Base-by-base conservation (phyloP, 2,113 vertebrate species). In the Zootoca vivipara region DNA sequence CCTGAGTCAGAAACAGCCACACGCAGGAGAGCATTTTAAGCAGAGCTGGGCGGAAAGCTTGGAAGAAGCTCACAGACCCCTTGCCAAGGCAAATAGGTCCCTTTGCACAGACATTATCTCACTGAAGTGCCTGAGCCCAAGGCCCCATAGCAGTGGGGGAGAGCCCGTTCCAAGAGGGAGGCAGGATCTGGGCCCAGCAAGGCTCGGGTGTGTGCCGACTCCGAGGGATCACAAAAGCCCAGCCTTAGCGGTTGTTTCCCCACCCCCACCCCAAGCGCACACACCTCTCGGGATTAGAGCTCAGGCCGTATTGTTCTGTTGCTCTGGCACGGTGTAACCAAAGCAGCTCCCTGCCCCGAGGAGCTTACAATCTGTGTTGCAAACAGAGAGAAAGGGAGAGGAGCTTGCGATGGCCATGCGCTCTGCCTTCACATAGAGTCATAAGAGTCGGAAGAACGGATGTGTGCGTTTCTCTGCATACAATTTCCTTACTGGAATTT, bases 21-120 rank as follows among this genome's bases (percentile, higher is more conserved):
- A 35, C 30, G 82, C 5, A 15, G 2, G 15, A 62, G 16, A 30
- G n/a, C 62, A 70, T 87, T 83, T 85, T 90, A 58, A 62, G 91
- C 77, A 75, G 83, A 77, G 78, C 91, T 87, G 7, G 90, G 91
- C 78, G 87, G 93, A 91, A 92, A 91, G 87, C 87, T 62, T 85
- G 85, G 85, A 75, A 79, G 58, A 91, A 15, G 28, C 74, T 83
- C 46, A 46, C 85, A 28, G 52, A 20, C 72, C 58, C 7, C 77
- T 85, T 85, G 84, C 92, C 93, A 93, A 92, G 78, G 78, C 67
- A 92, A 92, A 90, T 73, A 91, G 88, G 12, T 65, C 87, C 70
- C 85, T 78, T 26, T 81, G 85, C 81, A 74, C 83, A 90, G 86
- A 91, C 82, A 73, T 92, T 82, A 92, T 90, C 91, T 90, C 92